phyloP scores from a whole-genome alignment of 2,888 invertebrate species.

The Fabriciana adippe region DNA sequence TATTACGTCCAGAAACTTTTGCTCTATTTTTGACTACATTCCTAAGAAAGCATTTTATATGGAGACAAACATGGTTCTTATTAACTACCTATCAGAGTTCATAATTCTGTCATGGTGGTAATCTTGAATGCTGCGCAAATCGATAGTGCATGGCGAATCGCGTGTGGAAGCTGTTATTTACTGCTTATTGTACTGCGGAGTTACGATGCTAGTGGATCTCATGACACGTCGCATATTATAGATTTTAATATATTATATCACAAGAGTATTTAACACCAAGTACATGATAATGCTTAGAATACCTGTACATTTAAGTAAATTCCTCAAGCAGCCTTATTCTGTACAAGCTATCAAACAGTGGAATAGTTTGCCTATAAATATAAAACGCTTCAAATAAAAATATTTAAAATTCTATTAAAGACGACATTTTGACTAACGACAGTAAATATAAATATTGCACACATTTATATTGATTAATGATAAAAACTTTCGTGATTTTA shows the following conservation, averaged over 20 bases:
- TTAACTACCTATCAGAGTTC: not conserved
- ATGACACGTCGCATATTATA: slow-evolving; percentile 13
- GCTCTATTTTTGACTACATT: slow-evolving; percentile 20
- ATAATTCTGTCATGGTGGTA: slow-evolving; percentile 4
- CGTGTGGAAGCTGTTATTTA: slow-evolving; percentile 29
- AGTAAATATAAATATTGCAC: too few relatives aligned
- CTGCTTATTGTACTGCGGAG: slow-evolving; percentile 21
- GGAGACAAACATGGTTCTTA: slow-evolving; percentile 4
- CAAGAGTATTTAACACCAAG: too few relatives aligned
- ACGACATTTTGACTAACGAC: too few relatives aligned
- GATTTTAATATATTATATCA: not conserved
- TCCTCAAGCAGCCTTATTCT: too few relatives aligned
- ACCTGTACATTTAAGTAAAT: too few relatives aligned
- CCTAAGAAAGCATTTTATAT: not conserved
- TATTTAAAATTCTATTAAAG: too few relatives aligned
- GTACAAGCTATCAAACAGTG: too few relatives aligned
- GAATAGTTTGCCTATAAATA: too few relatives aligned
- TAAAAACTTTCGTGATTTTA: too few relatives aligned
- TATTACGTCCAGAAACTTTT: slow-evolving; percentile 6
- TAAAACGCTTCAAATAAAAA: too few relatives aligned
- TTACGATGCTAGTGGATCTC: slow-evolving; percentile 12
- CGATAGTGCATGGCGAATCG: slow-evolving; percentile 29
- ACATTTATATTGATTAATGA: too few relatives aligned
- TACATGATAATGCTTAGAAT: too few relatives aligned
- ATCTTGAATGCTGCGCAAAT: slow-evolving; percentile 18